Evolutionary conservation across 2,113 vertebrate genomes (phyloP).

Genomic region (Toxotes jaculatrix): DNA sequence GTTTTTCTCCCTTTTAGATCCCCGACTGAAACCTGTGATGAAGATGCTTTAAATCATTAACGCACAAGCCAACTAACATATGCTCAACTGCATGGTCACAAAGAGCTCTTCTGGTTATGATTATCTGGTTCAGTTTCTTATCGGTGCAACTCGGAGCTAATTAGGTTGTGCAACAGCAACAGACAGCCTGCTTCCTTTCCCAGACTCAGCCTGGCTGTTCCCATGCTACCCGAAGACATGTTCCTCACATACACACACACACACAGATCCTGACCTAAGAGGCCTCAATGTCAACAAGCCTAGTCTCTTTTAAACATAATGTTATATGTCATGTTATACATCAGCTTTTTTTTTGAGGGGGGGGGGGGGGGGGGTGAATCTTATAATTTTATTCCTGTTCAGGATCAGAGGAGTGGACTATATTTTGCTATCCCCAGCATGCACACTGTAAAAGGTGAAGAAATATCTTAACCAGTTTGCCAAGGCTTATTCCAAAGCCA

Average conservation of each 20-base stretch:
- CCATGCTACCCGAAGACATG: conserved; percentile 56
- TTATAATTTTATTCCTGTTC: neutral
- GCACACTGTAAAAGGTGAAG: neutral
- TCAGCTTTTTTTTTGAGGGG: neutral
- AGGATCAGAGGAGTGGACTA: neutral
- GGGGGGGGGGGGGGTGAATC: too few species aligned
- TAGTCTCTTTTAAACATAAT: too few species aligned
- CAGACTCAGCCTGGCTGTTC: conserved; percentile 70
- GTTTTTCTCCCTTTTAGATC: neutral
- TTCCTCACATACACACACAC: conserved; percentile 27
- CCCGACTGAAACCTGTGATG: conserved; percentile 5
- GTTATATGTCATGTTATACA: neutral
- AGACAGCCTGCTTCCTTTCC: conserved; percentile 83
- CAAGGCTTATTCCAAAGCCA: neutral
- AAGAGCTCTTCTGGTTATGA: conserved; percentile 48
- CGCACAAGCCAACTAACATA: conserved; percentile 19
- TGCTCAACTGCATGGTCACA: conserved; percentile 22
- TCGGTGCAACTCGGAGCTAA: conserved; percentile 67
- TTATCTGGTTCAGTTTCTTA: conserved; percentile 63
- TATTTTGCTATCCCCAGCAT: neutral
- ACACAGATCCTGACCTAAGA: conserved; percentile 18
- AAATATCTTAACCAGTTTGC: neutral
- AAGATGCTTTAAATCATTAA: conserved; percentile 22
- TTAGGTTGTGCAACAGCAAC: conserved; percentile 73
- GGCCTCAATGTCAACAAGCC: conserved; percentile 48